Evolutionary conservation across 92 coral and sea anemone genomes (phyloP), one percentile per base, ranked within the genome.

Genomic region (Porites lobata): DNA sequence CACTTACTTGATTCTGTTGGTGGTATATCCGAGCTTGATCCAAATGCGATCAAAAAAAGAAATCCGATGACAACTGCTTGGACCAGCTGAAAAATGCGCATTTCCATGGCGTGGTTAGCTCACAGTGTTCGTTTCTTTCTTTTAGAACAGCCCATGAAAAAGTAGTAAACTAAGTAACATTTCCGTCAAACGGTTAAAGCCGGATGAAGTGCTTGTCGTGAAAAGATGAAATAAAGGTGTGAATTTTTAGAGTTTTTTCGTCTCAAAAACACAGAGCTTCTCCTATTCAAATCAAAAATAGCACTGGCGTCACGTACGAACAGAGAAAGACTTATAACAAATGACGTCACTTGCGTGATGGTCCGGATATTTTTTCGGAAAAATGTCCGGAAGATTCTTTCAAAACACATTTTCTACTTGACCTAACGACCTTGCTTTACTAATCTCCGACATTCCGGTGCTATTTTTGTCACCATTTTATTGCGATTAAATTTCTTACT

Each of bases 1-100:
- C 38, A 82, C 86, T 58, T 69, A 82, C 86, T 57, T 1, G 69
- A 69, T 26, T 69, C 65, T 32, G 50, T 17, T 6, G 15, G 86
- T 20, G 11, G 9, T 32, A 58, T 12, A 38, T 12, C 66, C 47
- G 58, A 54, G 50, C 17, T 24, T 12, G 77, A 69, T 1, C 69
- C 78, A 82, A 2, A 1, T 18, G 69, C 78, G 59, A 29, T 43
- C 17, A 64, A 24, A 57, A 59, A 12, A 20, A 82, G 21, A 12
- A 70, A 14, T 13, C 58, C 19, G 10, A 8, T 21, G 43, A 8
- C 50, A 4, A 29, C 7, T 10, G 26, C 76, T 20, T 32, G 50
- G 47, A 38, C 47, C 47, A 38, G 47, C 7, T 12, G 59, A 21
- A 50, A 53, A 75, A 14, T 24, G 70, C 86, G 86, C 69, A 74